Conservation (phyloP, 2,888 invertebrate genomes). For the Cepaea hortensis region DNA sequence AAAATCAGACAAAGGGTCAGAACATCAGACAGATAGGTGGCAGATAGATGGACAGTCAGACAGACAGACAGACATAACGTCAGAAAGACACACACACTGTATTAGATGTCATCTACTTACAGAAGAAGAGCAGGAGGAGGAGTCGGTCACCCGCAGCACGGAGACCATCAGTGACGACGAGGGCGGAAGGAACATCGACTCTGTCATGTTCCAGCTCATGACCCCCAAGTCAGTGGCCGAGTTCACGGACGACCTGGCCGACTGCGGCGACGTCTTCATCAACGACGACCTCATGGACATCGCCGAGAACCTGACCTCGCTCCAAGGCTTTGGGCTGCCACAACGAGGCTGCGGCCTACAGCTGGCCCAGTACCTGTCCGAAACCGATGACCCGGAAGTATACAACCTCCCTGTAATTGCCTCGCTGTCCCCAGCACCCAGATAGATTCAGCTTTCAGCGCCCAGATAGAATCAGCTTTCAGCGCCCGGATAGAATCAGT, state of each 20-base stretch:
- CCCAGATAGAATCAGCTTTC: too few relatives aligned
- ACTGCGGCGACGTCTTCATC: constrained; percentile 42
- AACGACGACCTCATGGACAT: constrained; percentile 44
- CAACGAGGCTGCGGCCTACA: constrained; percentile 28
- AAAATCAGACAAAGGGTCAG: too few relatives aligned
- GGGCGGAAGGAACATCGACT: constrained; percentile 35
- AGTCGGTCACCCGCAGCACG: not conserved
- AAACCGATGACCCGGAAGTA: constrained; percentile 25
- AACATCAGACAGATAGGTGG: too few relatives aligned
- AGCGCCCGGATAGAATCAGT: too few relatives aligned
- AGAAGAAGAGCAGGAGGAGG: not conserved
- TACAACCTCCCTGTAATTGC: constrained; percentile 36
- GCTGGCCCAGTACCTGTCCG: constrained; percentile 14
- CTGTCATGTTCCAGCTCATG: constrained; percentile 46
- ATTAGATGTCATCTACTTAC: not conserved
- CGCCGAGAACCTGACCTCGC: constrained; percentile 37
- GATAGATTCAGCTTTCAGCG: too few relatives aligned
- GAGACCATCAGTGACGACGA: constrained; percentile 37
- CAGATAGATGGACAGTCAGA: too few relatives aligned
- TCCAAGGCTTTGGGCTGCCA: constrained; percentile 22
- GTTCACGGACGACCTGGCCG: constrained; percentile 29
- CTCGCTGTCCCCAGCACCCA: constrained; percentile 25
- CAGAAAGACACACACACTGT: too few relatives aligned
- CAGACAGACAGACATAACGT: too few relatives aligned
- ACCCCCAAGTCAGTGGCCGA: constrained; percentile 21